phyloP scores from a whole-genome alignment of 1,140 invertebrate genomes.

The Drosophila prosaltans region DNA sequence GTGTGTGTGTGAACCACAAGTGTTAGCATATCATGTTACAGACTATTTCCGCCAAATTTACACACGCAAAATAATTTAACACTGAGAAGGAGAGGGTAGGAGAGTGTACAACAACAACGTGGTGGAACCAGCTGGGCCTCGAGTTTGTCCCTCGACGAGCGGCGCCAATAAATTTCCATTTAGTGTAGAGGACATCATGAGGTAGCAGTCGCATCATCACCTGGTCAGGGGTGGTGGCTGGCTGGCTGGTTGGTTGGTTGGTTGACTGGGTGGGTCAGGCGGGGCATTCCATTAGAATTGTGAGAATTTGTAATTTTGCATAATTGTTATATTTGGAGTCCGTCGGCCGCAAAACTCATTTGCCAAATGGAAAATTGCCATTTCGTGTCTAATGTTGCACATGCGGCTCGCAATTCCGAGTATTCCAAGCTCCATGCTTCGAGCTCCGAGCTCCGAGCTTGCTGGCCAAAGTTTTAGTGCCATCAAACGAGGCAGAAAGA shows the following conservation, averaged over 20 bases:
- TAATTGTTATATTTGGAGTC: constrained; percentile 82
- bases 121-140: constrained; percentile 38
- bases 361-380: constrained; percentile 82
- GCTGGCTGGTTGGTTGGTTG: not conserved
- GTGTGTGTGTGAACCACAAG: constrained; percentile 52
- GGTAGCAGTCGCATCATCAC: constrained; percentile 17
- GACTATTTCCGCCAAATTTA: constrained; percentile 81
- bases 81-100: not conserved
- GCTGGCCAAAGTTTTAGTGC: constrained; percentile 62
- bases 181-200: constrained; percentile 44
- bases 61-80: constrained; percentile 82
- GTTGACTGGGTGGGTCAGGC: constrained; percentile 14
- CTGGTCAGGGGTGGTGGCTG: constrained; percentile 1
- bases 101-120: not conserved
- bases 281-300: constrained; percentile 79
- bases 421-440: not conserved
- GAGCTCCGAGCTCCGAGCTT: constrained; percentile 1
- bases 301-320: constrained; percentile 83
- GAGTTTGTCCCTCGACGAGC: constrained; percentile 46
- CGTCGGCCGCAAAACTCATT: constrained; percentile 82
- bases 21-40: constrained; percentile 81
- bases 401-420: constrained; percentile 47
- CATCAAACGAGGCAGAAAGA: constrained; percentile 24
- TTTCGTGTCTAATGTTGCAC: constrained; percentile 80
- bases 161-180: constrained; percentile 80